Conservation (phyloP, 1,140 invertebrate genomes). For the Drosophila prosaltans region DNA sequence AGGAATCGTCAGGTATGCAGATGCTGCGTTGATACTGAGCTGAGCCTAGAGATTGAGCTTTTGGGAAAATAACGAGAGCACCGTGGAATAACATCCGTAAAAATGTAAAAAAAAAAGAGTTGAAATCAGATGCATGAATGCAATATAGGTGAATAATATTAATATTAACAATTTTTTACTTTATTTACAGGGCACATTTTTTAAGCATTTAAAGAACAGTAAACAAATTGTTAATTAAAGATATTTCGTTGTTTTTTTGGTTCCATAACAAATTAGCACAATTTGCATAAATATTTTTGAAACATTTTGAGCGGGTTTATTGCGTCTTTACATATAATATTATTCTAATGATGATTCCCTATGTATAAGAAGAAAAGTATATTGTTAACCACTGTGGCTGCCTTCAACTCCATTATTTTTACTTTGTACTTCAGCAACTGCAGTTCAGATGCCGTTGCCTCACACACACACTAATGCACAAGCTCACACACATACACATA, state of each 20-base stretch:
- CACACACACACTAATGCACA: constrained; percentile 27
- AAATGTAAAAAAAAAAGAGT: neutral
- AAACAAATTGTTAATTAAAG: too few relatives aligned
- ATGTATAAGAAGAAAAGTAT: constrained; percentile 21
- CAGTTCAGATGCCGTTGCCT: constrained; percentile 45
- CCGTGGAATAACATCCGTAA: constrained; percentile 15
- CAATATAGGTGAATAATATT: neutral
- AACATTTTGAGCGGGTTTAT: too few relatives aligned
- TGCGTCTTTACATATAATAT: constrained; percentile 20
- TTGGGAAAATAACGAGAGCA: constrained; percentile 33
- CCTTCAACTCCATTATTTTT: constrained; percentile 32
- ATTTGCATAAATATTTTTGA: neutral
- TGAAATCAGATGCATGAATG: neutral
- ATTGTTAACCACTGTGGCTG: constrained; percentile 38
- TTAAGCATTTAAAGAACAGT: too few relatives aligned
- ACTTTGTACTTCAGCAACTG: constrained; percentile 24
- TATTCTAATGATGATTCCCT: constrained; percentile 14
- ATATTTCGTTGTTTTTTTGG: too few relatives aligned
- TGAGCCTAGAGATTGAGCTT: neutral
- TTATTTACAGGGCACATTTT: too few relatives aligned
- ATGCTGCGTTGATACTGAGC: constrained; percentile 23
- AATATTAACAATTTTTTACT: too few relatives aligned
- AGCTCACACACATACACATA: neutral
- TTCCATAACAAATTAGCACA: neutral
- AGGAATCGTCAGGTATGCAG: constrained; percentile 24